A percentile compares a stretch with the other conserved stretches of the same genome.
Evolutionary conservation across 2,113 vertebrate species (phyloP).

Genomic region (Coptodon rendalli): DNA sequence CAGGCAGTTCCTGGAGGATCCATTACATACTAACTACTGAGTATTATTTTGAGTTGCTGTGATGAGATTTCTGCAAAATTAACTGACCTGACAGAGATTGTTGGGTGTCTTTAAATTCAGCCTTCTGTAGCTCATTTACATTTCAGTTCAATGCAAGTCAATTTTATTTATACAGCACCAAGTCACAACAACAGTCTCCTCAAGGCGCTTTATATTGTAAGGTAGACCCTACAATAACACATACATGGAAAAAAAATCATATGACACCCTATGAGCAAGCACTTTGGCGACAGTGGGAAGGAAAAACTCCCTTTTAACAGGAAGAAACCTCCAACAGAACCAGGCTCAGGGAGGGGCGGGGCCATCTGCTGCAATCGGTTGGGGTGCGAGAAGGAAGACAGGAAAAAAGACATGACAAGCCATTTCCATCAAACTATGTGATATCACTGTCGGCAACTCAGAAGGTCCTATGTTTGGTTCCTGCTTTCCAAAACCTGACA

Average conservation of each 20-base stretch:
- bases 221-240: too few species aligned
- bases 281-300: not conserved
- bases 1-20: not conserved
- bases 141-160: too few species aligned
- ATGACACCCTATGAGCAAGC: rapidly evolving
- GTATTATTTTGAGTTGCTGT: not conserved
- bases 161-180: too few species aligned
- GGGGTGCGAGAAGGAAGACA: not conserved
- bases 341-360: not conserved
- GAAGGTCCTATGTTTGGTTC: not conserved
- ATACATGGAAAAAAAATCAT: not conserved
- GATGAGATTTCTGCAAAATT: not conserved
- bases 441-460: not conserved
- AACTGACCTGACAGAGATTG: not conserved
- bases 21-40: not conserved
- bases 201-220: too few species aligned
- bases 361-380: rapidly evolving
- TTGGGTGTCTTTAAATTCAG: not conserved
- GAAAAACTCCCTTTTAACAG: not conserved
- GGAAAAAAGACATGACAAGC: rapidly evolving
- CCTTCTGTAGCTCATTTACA: not conserved
- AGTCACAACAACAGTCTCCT: too few species aligned
- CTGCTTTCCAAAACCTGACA: not conserved
- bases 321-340: not conserved
- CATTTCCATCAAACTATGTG: not conserved